Conservation (phyloP, 2,888 invertebrate species). For the Lampropteryx suffumata region DNA sequence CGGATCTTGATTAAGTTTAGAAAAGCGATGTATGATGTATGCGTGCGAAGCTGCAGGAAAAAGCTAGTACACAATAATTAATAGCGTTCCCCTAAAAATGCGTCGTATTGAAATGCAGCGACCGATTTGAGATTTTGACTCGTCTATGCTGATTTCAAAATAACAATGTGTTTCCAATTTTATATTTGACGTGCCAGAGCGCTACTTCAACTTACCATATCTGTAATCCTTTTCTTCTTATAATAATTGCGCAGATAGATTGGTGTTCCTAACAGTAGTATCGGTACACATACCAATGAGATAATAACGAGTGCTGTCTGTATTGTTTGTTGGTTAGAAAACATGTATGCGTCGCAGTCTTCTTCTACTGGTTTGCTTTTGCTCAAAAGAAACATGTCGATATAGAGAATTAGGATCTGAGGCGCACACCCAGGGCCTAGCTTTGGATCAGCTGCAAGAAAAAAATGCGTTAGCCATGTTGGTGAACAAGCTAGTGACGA, state of each 20-base stretch:
- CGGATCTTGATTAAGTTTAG: no score
- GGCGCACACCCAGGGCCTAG: constrained; percentile 84
- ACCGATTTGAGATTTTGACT: no score
- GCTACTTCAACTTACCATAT: constrained; percentile 39
- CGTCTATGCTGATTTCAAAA: no score
- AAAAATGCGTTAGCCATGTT: no score
- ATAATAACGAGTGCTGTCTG: constrained; percentile 84
- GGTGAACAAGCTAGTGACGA: no score
- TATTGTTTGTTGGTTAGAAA: constrained; percentile 70
- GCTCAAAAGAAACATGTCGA: constrained; percentile 87
- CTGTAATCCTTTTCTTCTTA: constrained; percentile 36
- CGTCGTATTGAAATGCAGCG: no score
- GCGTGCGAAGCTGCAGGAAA: no score
- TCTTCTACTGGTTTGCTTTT: constrained; percentile 43
- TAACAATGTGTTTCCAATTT: no score
- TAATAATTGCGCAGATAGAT: constrained; percentile 63
- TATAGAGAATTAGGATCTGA: constrained; percentile 88
- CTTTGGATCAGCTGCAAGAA: constrained; percentile 5
- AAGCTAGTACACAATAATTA: no score
- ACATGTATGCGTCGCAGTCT: constrained; percentile 83
- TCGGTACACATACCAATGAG: constrained; percentile 86
- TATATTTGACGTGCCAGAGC: no score
- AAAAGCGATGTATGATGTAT: no score
- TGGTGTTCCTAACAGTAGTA: constrained; percentile 90
- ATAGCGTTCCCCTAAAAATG: no score